Evolutionary conservation across 2,797 vertebrate genomes (phyloP).

Genomic region (Natrix natrix): DNA sequence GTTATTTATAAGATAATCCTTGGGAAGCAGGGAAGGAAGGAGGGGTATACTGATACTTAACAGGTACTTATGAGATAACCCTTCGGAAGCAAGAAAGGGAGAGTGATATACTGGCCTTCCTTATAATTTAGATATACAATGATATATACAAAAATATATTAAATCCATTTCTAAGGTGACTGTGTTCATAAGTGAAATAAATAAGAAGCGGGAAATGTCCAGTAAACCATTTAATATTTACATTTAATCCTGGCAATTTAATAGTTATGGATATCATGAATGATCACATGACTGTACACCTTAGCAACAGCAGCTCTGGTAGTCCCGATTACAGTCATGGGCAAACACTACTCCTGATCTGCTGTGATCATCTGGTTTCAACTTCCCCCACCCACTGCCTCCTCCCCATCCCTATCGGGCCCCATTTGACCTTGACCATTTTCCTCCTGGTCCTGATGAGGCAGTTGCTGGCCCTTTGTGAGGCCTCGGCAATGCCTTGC

Average conservation of each 20-base stretch:
- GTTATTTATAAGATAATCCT: not conserved
- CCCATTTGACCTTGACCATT: not conserved
- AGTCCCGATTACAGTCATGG: not conserved
- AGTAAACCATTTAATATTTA: not conserved
- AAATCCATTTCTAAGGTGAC: not conserved
- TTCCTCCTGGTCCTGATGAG: not conserved
- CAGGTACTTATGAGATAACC: not conserved
- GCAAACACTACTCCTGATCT: not conserved
- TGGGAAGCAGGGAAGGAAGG: not conserved
- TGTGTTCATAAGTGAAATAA: not conserved
- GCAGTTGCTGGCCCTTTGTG: not conserved
- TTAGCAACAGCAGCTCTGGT: not conserved
- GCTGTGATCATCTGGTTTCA: not conserved
- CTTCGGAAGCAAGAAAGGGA: not conserved
- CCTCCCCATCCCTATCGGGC: not conserved
- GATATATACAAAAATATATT: not conserved
- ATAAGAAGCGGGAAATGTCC: not conserved
- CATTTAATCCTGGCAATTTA: not conserved
- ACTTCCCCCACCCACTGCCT: not conserved
- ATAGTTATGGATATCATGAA: not conserved
- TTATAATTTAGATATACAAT: not conserved
- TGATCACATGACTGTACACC: not conserved
- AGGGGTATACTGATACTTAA: not conserved
- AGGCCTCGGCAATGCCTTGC: not conserved
- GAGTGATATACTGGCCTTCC: not conserved